These are phyloP conservation scores for Lobophora halterata DNA, from an alignment of 2,888 invertebrate genomes.

Conservation along the genomic window DNA sequence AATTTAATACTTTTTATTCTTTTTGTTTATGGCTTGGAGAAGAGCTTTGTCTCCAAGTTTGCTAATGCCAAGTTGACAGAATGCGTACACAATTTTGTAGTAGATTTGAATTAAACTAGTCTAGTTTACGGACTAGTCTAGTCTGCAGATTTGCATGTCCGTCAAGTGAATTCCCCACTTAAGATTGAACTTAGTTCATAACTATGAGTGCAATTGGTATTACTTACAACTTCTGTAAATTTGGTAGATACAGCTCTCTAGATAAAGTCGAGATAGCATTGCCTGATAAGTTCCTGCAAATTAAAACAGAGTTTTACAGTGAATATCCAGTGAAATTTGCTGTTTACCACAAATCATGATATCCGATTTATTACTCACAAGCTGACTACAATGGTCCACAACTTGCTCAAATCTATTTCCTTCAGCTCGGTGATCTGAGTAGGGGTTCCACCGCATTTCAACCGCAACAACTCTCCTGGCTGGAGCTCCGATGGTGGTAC, in stretches of 20 bases:
- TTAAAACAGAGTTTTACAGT: constrained; percentile 26
- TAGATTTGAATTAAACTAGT: too few species aligned
- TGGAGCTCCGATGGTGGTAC: constrained; percentile 73
- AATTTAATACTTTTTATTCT: too few species aligned
- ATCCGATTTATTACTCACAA: too few species aligned
- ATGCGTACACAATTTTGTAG: too few species aligned
- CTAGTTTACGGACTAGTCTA: too few species aligned
- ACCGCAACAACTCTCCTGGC: constrained; percentile 80
- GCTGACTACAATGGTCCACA: constrained; percentile 82
- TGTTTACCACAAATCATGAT: too few species aligned
- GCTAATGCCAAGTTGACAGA: too few species aligned
- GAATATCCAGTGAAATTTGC: background rate
- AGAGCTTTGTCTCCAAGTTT: too few species aligned
- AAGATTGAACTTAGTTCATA: too few species aligned
- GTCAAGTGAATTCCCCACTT: too few species aligned
- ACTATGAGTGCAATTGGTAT: constrained; percentile 17
- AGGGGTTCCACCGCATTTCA: constrained; percentile 83
- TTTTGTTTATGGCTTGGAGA: too few species aligned
- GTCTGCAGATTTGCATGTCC: too few species aligned
- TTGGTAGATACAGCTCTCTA: constrained; percentile 83
- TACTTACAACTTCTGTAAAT: constrained; percentile 86
- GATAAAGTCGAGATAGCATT: constrained; percentile 82
- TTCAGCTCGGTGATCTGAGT: constrained; percentile 81
- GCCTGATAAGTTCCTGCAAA: constrained; percentile 83
- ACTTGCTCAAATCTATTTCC: constrained; percentile 82